Base-by-base conservation (phyloP, 2,888 invertebrate species). In the Zygothrica quintamaculata region DNA sequence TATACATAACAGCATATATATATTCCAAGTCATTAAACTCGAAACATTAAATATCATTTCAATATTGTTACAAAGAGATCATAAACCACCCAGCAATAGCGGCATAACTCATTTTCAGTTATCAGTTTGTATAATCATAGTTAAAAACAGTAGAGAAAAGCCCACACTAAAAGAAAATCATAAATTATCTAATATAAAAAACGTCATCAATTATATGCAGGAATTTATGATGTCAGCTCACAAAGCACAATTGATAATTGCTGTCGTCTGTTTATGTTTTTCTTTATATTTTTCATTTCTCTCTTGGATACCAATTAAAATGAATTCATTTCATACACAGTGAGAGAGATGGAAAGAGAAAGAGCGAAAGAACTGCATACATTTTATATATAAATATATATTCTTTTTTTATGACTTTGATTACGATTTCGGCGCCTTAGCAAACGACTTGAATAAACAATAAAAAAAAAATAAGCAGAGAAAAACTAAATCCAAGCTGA, bases 381-480 rank as follows among this genome's bases (percentile, higher is more conserved):
- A 6, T 8, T 26, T 26, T 26, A 26, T 26, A 8, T 26, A 6
- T 26, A 4, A 26, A 6, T 26, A 2, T 36, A 40, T 29, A 43
- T 66, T 60, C 64, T 42, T 50, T 36, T 85, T 81, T 87, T 81
- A 81, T 75, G 78, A 77, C 62, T 84, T 87, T 85, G 87, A 87
- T 87, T 75, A 87, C 86, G 71, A 74, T 71, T 79, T 79, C 86
- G 82, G 82, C 87, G 82, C 85, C 84, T 77, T 29, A 25, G 34
- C 55, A 40, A 66, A 78, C 52, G 74, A 78, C 72, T 79, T 62
- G 55, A 33, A 25, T 37, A 68, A 46, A 60, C 77, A 68, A 82
- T 85, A 79, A 87, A 73, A 73, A 37, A 15, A 59, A 13, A 39
- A 53, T 59, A 40, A 56, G 60, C 56, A 66, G 18, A 44, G 16